Evolutionary conservation across 2,797 vertebrate species (phyloP).

Genomic region (Pangasius krempfi): DNA sequence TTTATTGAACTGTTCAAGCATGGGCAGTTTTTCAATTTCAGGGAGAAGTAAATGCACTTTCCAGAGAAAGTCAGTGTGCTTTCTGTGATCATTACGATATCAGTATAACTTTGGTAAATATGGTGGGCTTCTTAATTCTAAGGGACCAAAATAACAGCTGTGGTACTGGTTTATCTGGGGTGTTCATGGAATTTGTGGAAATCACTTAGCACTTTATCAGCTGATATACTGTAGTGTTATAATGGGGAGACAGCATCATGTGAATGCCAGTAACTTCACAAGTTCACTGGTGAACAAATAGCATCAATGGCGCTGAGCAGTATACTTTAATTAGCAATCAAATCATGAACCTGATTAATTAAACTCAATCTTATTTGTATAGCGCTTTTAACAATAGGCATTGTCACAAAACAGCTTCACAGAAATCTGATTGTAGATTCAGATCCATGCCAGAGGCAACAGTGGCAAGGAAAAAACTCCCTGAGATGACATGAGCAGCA

Average conservation of each 20-base stretch:
- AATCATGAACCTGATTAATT: background rate
- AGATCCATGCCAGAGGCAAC: background rate
- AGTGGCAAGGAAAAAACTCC: background rate
- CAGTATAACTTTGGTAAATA: background rate
- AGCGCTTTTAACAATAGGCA: background rate
- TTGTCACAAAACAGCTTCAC: background rate
- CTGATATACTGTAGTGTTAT: slow-evolving; percentile 1
- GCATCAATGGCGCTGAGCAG: background rate
- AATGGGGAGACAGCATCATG: background rate
- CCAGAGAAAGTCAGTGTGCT: background rate
- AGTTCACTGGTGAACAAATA: background rate
- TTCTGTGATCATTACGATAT: background rate
- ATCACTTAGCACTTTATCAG: background rate
- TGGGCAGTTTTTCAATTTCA: slow-evolving; percentile 20
- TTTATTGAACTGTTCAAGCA: slow-evolving; percentile 22
- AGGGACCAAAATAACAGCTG: background rate
- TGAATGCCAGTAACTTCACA: background rate
- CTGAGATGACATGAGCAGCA: background rate
- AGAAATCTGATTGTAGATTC: background rate
- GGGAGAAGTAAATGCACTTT: background rate
- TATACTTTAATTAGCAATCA: background rate
- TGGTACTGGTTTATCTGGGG: background rate
- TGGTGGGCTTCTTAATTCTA: background rate
- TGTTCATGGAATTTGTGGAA: background rate
- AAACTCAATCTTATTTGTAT: background rate